Conservation (phyloP, 2,888 invertebrate genomes). For the Xestobium rufovillosum region DNA sequence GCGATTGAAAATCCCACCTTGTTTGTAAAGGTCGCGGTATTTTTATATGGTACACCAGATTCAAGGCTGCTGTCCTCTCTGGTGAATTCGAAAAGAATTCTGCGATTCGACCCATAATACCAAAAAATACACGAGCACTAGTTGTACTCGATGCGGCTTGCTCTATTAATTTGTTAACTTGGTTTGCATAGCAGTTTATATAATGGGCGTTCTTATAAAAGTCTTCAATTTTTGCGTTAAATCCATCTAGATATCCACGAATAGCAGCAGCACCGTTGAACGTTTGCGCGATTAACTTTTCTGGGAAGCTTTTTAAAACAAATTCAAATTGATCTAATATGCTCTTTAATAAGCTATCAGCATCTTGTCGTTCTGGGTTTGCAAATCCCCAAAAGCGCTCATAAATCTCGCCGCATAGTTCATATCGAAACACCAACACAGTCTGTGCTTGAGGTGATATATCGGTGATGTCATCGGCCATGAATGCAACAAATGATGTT, state of each 20-base stretch:
- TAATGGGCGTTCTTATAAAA: conserved; percentile 12
- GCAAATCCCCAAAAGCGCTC: conserved; percentile 25
- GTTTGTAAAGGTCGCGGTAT: too few species aligned
- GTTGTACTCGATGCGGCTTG: conserved; percentile 58
- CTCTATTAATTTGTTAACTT: conserved; percentile 17
- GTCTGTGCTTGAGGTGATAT: conserved; percentile 17
- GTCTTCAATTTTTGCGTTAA: conserved; percentile 19
- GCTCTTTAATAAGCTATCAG: conserved; percentile 15
- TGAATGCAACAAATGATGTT: conserved; percentile 3
- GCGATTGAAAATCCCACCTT: background rate
- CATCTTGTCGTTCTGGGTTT: conserved; percentile 13
- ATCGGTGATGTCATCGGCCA: conserved; percentile 24
- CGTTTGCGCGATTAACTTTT: conserved; percentile 26
- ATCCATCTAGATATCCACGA: too few species aligned
- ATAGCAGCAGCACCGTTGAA: conserved; percentile 26
- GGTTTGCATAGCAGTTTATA: conserved; percentile 20
- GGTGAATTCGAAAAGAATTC: background rate
- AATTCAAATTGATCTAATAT: conserved; percentile 17
- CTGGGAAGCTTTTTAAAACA: conserved; percentile 5
- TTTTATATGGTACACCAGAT: too few species aligned
- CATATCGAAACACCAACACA: conserved; percentile 25
- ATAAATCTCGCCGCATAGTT: conserved; percentile 16
- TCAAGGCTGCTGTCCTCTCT: conserved; percentile 1
- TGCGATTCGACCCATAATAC: background rate
- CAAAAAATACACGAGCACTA: conserved; percentile 48